phyloP scores from a whole-genome alignment of 2,797 vertebrate genomes.

The Spatula versicolor region DNA sequence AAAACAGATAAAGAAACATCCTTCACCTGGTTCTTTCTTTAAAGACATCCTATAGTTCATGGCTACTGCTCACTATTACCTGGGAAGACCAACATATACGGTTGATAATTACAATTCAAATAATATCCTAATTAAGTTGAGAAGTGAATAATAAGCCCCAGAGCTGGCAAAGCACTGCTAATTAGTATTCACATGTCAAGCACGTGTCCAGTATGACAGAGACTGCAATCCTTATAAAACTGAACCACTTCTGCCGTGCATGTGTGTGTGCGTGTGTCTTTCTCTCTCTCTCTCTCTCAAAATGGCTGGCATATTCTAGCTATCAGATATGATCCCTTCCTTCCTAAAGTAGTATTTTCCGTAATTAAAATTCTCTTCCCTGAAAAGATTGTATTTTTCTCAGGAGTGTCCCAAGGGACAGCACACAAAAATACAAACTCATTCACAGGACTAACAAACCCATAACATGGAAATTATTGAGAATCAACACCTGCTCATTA shows the following conservation, averaged over 20 bases:
- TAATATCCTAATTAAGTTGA: constrained; percentile 17
- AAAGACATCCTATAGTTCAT: background rate
- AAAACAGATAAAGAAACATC: background rate
- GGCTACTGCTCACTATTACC: background rate
- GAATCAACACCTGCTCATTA: constrained; percentile 56
- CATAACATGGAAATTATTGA: constrained; percentile 49
- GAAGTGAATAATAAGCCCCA: background rate
- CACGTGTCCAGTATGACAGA: constrained; percentile 48
- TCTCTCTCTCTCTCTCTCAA: constrained; percentile 11
- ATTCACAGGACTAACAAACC: constrained; percentile 49
- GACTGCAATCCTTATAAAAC: background rate
- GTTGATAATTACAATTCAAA: background rate
- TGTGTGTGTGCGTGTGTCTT: background rate
- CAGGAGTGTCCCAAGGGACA: background rate
- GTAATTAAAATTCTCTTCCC: background rate
- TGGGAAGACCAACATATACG: background rate
- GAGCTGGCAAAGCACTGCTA: background rate
- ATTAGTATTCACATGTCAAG: constrained; percentile 51
- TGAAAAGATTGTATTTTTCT: background rate
- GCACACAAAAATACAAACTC: constrained; percentile 18
- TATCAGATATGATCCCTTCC: background rate
- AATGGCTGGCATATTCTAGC: constrained; percentile 54
- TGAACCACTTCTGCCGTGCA: background rate
- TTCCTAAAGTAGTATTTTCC: background rate
- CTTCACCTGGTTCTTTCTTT: background rate